phyloP scores from a whole-genome alignment of 2,113 vertebrate species.

The Psephotus haematonotus region DNA sequence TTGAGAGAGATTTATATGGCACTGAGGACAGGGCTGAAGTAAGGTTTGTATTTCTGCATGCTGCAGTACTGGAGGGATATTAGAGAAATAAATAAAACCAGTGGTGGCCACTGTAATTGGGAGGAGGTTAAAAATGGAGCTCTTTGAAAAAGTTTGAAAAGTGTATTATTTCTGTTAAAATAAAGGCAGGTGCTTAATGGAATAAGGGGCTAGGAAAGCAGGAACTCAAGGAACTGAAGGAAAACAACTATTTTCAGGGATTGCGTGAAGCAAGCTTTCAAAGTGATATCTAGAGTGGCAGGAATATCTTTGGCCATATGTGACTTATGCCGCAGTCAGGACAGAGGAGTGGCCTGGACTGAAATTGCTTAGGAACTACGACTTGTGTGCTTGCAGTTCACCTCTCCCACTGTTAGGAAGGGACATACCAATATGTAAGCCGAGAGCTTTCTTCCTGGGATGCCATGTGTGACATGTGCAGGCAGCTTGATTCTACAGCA shows the following conservation, averaged over 20 bases:
- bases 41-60: neutral
- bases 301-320: neutral
- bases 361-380: neutral
- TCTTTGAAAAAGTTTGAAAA: neutral
- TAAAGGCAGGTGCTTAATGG: neutral
- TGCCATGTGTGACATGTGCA: rapidly evolving
- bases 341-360: neutral
- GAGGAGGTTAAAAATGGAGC: neutral
- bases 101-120: neutral
- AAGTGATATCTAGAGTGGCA: neutral
- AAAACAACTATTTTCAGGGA: neutral
- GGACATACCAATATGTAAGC: rapidly evolving
- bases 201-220: neutral
- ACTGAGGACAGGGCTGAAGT: neutral
- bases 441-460: neutral
- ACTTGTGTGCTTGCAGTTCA: neutral
- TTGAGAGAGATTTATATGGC: neutral
- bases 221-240: neutral
- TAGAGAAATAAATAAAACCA: conserved; percentile 43
- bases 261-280: neutral
- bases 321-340: neutral
- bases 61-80: neutral
- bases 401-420: neutral
- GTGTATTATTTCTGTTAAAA: neutral
- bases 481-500: neutral